Conservation (phyloP, 2,888 invertebrate species). For the Metalampra italica region DNA sequence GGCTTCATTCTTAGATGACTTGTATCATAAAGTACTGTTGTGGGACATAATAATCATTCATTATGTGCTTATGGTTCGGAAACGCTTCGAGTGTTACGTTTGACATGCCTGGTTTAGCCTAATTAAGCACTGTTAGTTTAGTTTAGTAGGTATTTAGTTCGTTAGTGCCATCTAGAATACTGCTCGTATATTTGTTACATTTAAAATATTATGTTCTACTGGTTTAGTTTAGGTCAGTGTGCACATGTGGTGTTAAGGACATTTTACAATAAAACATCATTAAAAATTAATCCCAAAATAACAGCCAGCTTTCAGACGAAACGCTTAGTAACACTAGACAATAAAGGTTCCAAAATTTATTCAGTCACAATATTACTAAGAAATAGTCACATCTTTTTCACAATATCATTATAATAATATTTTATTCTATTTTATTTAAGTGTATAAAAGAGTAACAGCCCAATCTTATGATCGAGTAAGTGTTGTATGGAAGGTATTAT, state of each 20-base stretch:
- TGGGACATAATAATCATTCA: too few relatives aligned
- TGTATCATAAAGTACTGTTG: too few relatives aligned
- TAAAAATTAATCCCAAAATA: constrained; percentile 58
- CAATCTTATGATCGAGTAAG: constrained; percentile 25
- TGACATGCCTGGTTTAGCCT: too few relatives aligned
- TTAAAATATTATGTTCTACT: too few relatives aligned
- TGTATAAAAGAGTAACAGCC: constrained; percentile 44
- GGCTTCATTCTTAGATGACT: too few relatives aligned
- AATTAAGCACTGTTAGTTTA: too few relatives aligned
- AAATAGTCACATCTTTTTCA: constrained; percentile 45
- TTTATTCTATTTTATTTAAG: constrained; percentile 22
- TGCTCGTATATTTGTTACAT: too few relatives aligned
- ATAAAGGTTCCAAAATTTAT: constrained; percentile 68
- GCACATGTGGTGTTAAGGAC: constrained; percentile 1
- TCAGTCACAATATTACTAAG: constrained; percentile 68
- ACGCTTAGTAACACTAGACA: constrained; percentile 49
- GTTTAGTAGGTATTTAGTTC: too few relatives aligned
- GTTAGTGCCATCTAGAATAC: too few relatives aligned
- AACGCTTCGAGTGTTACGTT: too few relatives aligned
- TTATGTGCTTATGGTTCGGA: too few relatives aligned
- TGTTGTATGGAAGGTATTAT: constrained; percentile 34
- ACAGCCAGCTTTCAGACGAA: constrained; percentile 56
- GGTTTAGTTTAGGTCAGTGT: background rate
- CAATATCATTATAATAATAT: constrained; percentile 25
- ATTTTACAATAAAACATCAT: constrained; percentile 29